A percentile compares a stretch with the other conserved stretches of the same genome.
phyloP scores from a whole-genome alignment of 2,888 invertebrate genomes.

The Octonoba sinensis region DNA sequence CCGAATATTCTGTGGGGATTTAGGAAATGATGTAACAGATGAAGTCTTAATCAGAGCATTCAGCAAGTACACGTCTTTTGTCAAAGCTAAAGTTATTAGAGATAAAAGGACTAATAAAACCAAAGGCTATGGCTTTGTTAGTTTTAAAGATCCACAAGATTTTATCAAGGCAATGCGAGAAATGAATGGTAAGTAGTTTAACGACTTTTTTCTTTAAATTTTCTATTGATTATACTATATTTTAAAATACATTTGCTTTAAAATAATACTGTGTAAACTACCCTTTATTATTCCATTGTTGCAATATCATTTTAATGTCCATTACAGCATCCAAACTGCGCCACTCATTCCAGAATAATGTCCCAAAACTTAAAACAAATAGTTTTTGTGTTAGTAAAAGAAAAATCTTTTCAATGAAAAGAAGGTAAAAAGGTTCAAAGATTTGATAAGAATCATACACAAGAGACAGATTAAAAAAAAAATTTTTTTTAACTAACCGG shows the following conservation, averaged over 20 bases:
- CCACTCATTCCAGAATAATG: too few relatives aligned
- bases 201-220: background rate
- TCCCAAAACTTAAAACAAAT: too few relatives aligned
- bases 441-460: too few relatives aligned
- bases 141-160: constrained; percentile 97
- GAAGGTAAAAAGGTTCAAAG: too few relatives aligned
- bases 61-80: constrained; percentile 92
- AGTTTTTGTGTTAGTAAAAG: too few relatives aligned
- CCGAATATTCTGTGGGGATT: constrained; percentile 98
- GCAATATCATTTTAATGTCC: too few relatives aligned
- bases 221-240: background rate
- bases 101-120: constrained; percentile 98
- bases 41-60: constrained; percentile 96
- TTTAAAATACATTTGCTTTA: constrained; percentile 1
- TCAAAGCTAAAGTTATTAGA: constrained; percentile 92
- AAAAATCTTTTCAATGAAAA: too few relatives aligned
- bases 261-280: background rate
- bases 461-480: too few relatives aligned
- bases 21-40: constrained; percentile 99
- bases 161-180: constrained; percentile 99
- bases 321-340: too few relatives aligned
- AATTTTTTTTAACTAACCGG: too few relatives aligned
- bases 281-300: too few relatives aligned
- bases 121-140: constrained; percentile 98
- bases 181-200: constrained; percentile 88